Evolutionary conservation across 2,113 vertebrate species (phyloP).

Genomic region (Brachirus orientalis): DNA sequence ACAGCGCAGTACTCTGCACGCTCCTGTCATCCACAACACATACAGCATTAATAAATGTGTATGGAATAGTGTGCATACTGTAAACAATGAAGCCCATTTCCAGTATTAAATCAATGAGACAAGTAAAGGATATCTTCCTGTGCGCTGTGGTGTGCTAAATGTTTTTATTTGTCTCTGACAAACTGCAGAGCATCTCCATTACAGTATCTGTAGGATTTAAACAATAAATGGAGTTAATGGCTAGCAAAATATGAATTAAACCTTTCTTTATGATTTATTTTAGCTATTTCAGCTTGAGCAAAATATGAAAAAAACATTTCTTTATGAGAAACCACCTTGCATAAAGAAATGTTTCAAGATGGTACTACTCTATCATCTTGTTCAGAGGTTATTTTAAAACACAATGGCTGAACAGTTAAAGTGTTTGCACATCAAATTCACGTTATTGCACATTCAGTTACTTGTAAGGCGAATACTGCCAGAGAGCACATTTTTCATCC

Average conservation of each 20-base stretch:
- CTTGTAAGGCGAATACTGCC: conserved; percentile 47
- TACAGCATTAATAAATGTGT: not conserved
- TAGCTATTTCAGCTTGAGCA: too few relatives aligned
- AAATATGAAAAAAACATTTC: too few relatives aligned
- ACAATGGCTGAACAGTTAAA: conserved; percentile 17
- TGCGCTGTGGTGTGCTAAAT: not conserved
- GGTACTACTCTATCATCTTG: not conserved
- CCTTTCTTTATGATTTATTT: too few relatives aligned
- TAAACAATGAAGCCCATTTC: too few relatives aligned
- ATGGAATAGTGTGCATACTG: too few relatives aligned
- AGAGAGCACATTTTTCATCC: conserved; percentile 44
- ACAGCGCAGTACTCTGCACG: conserved; percentile 4
- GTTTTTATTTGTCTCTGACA: not conserved
- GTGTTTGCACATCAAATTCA: conserved; percentile 27
- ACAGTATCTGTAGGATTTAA: not conserved
- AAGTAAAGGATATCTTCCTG: not conserved
- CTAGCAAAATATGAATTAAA: too few relatives aligned
- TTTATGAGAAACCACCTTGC: too few relatives aligned
- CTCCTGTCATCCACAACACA: not conserved
- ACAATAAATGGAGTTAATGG: too few relatives aligned
- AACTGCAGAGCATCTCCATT: conserved; percentile 1
- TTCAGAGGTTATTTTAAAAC: not conserved
- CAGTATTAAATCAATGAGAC: too few relatives aligned
- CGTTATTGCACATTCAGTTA: conserved; percentile 59
- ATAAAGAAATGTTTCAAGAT: too few relatives aligned